Base-by-base conservation (phyloP, 2,113 vertebrate genomes). In the Tachycineta bicolor region DNA sequence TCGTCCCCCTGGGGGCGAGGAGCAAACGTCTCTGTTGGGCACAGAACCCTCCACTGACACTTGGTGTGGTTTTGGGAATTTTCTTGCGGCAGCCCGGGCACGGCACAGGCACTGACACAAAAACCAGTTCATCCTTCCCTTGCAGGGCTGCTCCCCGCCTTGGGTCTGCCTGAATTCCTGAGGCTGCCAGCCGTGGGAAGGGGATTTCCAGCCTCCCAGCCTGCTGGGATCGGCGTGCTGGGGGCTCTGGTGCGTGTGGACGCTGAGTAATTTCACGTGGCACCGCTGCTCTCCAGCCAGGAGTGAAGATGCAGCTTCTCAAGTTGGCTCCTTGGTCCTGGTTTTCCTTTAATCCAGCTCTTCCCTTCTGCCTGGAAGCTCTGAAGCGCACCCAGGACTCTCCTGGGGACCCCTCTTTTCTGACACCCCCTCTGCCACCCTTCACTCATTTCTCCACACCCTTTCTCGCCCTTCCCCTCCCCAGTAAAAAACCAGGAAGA, bases 41-140 rank as follows among this genome's bases (percentile, higher is more conserved):
- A n/a, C 43, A 28, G 58, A 65, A 22, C 21, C 25, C 3, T 21
- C n/a, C 3, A 0, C 19, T 13, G 60, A 28, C 41, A 1, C 8
- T 1, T 4, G 17, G 14, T 9, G 41, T 75, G 56, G 0, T 4
- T 39, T 33, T 1, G 58, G 41, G 78, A 6, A 22, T 52, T 78
- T 43, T 24, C 7, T 34, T 49, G 41, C 62, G 47, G 37, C n/a
- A 77, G 21, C 47, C 24, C 21, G 24, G 43, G 33, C 62, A 3
- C 11, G 31, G 55, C 19, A 0, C 21, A 52, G 46, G 47, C 79
- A 14, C 56, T 44, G 77, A 3, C 41, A 24, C 47, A n/a, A 4
- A 39, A 52, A 16, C 6, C 16, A 34, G 44, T 4, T 50, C 17
- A 6, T 74, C 10, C 50, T 37, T 41, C 19, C 34, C 43, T 28